Evolutionary conservation across 2,888 invertebrate genomes (phyloP), one percentile per base, ranked within the genome.

Genomic region (Creontiades dilutus): DNA sequence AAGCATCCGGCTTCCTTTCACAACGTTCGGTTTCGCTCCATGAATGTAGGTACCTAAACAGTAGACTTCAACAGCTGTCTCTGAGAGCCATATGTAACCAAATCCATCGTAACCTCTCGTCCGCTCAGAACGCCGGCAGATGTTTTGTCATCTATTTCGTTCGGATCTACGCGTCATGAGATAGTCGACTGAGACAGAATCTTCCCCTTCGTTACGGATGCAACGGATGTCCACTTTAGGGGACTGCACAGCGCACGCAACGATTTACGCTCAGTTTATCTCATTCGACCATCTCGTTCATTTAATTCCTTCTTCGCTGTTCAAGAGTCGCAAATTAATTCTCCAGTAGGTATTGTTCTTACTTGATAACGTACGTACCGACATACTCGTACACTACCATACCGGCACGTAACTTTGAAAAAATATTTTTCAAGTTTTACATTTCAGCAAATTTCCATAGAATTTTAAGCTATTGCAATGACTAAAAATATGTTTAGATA

Each of bases 71-170:
- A 68, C 68, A 68, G 68, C 68, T 68, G 68, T 68, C 19, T 23
- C 23, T 37, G 11, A 52, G 52, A 68, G 23, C 27, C 68, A 23
- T 37, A 37, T 37, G 19, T 68, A 37, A 13, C 68, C 27, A 13
- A 68, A 68, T 68, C 68, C 61, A n/a, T n/a, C n/a, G 19, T 61
- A n/a, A 61, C 61, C 61, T 61, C 61, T 7, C 37, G 37, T 16
- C 57, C 16, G 19, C 61, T 61, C 61, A 61, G 9, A 14, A 23
- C 27, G 27, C 23, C 68, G 68, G 68, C 68, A 68, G 68, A 68
- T 68, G 68, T 68, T 68, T 68, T 68, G 68, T 12, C 23, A 68
- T 23, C 68, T 68, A 68, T 68, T 19, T 23, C 23, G 68, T 68
- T 23, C 23, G 5, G 68, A 68, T 23, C 23, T 68, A 9, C 68